Percentiles rank a stretch among this genome's conserved stretches.
Conservation (phyloP, 1,140 invertebrate genomes). For the Pentalonia nigronervosa region DNA sequence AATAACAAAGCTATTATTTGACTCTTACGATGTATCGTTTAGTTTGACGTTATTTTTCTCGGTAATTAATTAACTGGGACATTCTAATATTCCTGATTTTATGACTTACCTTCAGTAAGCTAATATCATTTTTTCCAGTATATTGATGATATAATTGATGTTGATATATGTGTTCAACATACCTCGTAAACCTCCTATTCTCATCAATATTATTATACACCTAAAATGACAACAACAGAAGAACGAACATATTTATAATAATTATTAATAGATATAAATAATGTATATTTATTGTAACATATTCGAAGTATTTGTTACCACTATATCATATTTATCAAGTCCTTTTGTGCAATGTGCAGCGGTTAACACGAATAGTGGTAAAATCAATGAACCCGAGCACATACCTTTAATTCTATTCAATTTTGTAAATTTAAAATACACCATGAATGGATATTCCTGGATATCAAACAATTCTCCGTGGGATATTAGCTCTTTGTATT, state of each 20-base stretch:
- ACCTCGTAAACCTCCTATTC: fast-evolving
- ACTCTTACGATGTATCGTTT: background rate
- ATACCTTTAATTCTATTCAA: fast-evolving
- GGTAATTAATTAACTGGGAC: background rate
- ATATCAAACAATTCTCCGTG: background rate
- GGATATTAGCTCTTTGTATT: background rate
- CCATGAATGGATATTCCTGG: background rate
- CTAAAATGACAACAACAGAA: background rate
- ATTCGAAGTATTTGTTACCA: background rate
- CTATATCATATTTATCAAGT: background rate
- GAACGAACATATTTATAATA: background rate
- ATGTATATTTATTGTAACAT: background rate
- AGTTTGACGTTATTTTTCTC: background rate
- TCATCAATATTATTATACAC: background rate
- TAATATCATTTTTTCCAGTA: background rate
- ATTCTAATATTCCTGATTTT: background rate
- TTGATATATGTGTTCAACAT: background rate
- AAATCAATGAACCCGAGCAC: background rate
- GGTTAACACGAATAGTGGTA: background rate
- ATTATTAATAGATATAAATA: background rate
- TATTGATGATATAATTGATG: background rate
- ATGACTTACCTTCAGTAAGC: background rate
- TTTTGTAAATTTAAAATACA: background rate
- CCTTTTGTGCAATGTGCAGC: background rate
- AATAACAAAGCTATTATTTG: too few relatives aligned